Evolutionary conservation across 2,113 vertebrate species (phyloP).

Genomic region (Clarias macrocephalus): DNA sequence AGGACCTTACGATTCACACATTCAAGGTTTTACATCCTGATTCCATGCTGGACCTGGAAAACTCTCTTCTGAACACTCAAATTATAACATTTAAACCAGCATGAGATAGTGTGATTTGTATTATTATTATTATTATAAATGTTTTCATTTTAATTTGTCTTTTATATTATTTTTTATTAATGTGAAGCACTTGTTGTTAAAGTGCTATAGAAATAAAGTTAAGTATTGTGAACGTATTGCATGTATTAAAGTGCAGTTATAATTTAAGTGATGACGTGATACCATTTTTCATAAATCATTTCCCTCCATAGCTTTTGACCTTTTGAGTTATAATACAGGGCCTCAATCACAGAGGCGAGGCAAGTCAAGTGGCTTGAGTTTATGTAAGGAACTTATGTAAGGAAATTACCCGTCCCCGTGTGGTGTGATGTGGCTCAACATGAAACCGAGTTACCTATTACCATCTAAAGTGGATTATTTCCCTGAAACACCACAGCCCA

Average conservation of each 20-base stretch:
- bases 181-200: no score
- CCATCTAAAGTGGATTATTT: background rate
- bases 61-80: no score
- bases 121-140: no score
- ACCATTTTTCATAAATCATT: slow-evolving; percentile 29
- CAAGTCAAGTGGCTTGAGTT: background rate
- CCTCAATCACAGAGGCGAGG: background rate
- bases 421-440: background rate
- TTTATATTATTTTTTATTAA: no score
- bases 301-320: background rate
- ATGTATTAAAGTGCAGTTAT: background rate
- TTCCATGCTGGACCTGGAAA: no score
- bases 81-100: no score
- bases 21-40: no score
- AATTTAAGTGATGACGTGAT: background rate
- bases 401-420: background rate
- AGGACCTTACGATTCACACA: no score
- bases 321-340: slow-evolving; percentile 11
- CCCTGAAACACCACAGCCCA: background rate
- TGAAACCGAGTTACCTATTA: background rate
- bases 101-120: no score
- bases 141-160: no score
- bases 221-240: background rate
- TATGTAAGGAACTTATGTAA: background rate
- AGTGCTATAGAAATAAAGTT: no score